Evolutionary conservation across 2,797 vertebrate species (phyloP).

Genomic region (Sciurus vulgaris): DNA sequence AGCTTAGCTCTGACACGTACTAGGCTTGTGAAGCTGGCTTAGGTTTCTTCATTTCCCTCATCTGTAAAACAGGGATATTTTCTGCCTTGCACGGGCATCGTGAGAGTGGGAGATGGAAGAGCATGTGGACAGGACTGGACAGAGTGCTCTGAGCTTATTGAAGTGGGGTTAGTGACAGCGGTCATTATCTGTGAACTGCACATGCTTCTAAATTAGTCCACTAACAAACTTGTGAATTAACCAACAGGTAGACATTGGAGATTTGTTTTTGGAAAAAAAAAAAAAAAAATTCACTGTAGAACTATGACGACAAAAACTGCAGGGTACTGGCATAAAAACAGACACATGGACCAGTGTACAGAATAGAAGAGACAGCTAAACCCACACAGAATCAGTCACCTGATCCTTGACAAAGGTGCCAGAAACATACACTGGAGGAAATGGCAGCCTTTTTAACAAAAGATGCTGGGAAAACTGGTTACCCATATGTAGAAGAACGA

Average conservation of each 20-base stretch:
- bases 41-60: not conserved
- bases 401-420: too few relatives aligned
- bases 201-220: not conserved
- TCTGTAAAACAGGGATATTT: not conserved
- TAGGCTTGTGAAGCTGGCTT: not conserved
- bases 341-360: too few relatives aligned
- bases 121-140: accelerated
- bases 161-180: not conserved
- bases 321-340: too few relatives aligned
- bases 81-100: not conserved
- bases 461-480: too few relatives aligned
- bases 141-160: not conserved
- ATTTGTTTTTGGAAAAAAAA: not conserved
- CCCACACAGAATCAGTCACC: too few relatives aligned
- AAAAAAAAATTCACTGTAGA: too few relatives aligned
- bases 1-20: not conserved
- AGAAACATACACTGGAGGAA: too few relatives aligned
- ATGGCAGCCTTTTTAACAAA: too few relatives aligned
- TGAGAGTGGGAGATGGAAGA: not conserved
- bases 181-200: not conserved
- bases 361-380: too few relatives aligned
- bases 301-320: too few relatives aligned
- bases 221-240: not conserved
- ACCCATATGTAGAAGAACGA: too few relatives aligned
- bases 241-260: not conserved